Conservation (phyloP, 2,113 vertebrate genomes). For the Alligator mississippiensis region DNA sequence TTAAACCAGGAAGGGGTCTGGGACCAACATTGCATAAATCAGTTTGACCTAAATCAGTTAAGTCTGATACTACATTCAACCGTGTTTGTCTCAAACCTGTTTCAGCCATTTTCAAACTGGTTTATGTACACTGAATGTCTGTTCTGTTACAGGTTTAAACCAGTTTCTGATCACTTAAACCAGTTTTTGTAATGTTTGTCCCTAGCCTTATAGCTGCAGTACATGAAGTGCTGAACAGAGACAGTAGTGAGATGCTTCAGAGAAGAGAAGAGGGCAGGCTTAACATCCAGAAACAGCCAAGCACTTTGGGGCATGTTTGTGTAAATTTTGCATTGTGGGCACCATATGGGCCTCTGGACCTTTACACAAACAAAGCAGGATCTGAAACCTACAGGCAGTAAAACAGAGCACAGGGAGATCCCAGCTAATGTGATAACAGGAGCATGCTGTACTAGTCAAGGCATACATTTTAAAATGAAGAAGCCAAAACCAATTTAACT, state of each 20-base stretch:
- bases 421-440: not conserved
- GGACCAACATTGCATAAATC: too few species aligned
- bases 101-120: too few species aligned
- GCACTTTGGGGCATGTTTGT: rapidly evolving
- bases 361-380: not conserved
- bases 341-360: not conserved
- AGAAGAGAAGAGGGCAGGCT: not conserved
- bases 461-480: not conserved
- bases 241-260: not conserved
- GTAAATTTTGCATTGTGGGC: rapidly evolving
- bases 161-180: rapidly evolving
- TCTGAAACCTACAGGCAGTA: not conserved
- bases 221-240: rapidly evolving
- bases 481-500: not conserved
- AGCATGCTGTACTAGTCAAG: not conserved
- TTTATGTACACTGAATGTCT: too few species aligned
- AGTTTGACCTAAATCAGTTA: too few species aligned
- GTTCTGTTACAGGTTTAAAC: too few species aligned
- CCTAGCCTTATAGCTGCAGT: rapidly evolving
- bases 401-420: not conserved
- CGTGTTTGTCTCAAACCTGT: too few species aligned
- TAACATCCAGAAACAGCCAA: not conserved
- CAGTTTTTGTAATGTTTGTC: not conserved
- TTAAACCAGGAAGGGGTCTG: too few species aligned
- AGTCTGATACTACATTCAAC: too few species aligned